phyloP scores from a whole-genome alignment of 2,797 vertebrate genomes.

The Amniataba percoides region DNA sequence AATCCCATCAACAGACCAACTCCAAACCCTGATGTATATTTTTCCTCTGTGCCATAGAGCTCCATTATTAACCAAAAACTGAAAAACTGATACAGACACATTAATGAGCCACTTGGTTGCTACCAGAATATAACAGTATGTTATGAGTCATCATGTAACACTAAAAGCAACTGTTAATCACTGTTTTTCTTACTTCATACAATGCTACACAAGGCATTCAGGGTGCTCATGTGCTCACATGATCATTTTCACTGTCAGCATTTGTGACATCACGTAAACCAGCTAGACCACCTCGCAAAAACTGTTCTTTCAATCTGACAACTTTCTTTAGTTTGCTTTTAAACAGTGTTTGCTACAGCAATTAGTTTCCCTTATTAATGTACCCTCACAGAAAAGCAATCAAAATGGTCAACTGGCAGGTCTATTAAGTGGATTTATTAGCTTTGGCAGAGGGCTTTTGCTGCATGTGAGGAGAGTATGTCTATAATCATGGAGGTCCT shows the following conservation, averaged over 20 bases:
- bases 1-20: too few relatives aligned
- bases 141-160: neutral
- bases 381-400: constrained; percentile 9
- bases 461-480: constrained; percentile 23
- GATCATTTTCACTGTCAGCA: neutral
- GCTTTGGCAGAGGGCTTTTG: constrained; percentile 13
- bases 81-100: too few relatives aligned
- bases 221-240: neutral
- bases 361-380: constrained; percentile 6
- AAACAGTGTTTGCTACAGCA: constrained; percentile 1
- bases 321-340: constrained; percentile 1
- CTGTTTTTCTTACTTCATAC: neutral
- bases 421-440: constrained; percentile 37
- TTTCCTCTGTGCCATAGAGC: too few relatives aligned
- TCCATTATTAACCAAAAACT: too few relatives aligned
- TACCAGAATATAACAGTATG: neutral
- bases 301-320: neutral
- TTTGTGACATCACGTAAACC: neutral
- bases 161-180: neutral
- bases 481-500: constrained; percentile 39
- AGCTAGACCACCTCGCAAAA: neutral
- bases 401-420: constrained; percentile 24
- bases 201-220: neutral
- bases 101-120: too few relatives aligned
- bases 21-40: too few relatives aligned